Base-by-base conservation (phyloP, 2,888 invertebrate genomes). In the Macrophya alboannulata region DNA sequence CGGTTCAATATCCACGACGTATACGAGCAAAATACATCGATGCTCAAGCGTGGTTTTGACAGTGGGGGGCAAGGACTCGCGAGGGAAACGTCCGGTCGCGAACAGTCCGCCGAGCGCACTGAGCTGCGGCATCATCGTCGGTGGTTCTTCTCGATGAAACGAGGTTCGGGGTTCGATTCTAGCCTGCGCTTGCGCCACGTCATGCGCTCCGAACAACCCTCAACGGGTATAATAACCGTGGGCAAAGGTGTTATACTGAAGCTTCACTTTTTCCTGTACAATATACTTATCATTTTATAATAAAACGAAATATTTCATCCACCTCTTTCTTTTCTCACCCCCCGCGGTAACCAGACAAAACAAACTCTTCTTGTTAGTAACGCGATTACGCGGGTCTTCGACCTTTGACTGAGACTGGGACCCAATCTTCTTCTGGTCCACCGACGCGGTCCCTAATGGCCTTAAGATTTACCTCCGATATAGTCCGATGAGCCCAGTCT, bases 81-180 rank as follows among this genome's bases (percentile, higher is more conserved):
- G 86, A 86, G 86, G 87, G 86, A 90, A 91, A 92, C 92, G 93
- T 93, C 93, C 92, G 92, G 91, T 90, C 93, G 91, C 93, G 91
- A 92, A 92, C 91, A 91, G 92, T 93, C 93, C 93, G 91, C 92
- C 92, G 92, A 93, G 92, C 92, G 92, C 92, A 93, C 93, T 93
- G 92, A 93, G 90, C 91, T 89, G 89, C 90, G 86, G 85, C 84
- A 85, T 86, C 86, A 87, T 89, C 92, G 92, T 92, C 92, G 92
- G 90, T 93, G 92, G 92, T 83, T 83, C 83, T 83, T 83, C 83
- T 71, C 92, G 92, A 92, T 90, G 88, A 72, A 86, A 82, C 87
- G 65, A 84, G 79, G 81, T 77, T 82, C 84, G 86, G 83, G 86
- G 86, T 86, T 87, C 86, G 86, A 90, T 90, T 89, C 90, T 91